Evolutionary conservation across 2,113 vertebrate species (phyloP).

Genomic region (Muntiacus muntjak): DNA sequence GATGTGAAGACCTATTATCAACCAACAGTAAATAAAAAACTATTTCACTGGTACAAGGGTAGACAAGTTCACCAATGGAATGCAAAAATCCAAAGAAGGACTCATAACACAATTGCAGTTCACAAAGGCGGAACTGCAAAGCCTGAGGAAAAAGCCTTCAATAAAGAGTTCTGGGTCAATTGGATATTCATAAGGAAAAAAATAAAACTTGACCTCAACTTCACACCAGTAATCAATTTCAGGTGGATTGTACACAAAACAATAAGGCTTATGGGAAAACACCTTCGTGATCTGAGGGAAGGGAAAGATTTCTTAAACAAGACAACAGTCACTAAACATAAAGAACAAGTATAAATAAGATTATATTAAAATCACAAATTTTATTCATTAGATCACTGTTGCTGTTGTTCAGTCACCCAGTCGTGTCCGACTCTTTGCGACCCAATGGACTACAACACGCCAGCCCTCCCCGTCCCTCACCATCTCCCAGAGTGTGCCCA

Average conservation of each 20-base stretch:
- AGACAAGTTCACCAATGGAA: not conserved
- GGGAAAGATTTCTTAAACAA: not conserved
- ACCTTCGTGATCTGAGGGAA: not conserved
- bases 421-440: accelerated
- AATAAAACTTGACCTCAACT: not conserved
- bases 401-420: not conserved
- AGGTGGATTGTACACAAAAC: not conserved
- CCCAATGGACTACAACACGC: not conserved
- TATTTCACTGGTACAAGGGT: not conserved
- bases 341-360: not conserved
- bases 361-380: not conserved
- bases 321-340: not conserved
- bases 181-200: not conserved
- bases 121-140: not conserved
- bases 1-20: not conserved
- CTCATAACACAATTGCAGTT: not conserved
- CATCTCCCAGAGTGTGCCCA: not conserved
- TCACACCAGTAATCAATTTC: not conserved
- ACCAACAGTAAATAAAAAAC: not conserved
- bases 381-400: not conserved
- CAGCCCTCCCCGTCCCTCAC: not conserved
- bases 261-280: not conserved
- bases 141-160: not conserved
- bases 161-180: not conserved
- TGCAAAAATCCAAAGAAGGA: not conserved